Evolutionary conservation across 2,113 vertebrate genomes (phyloP), one percentile per base, ranked within the genome.

Genomic region (Pristiophorus japonicus): DNA sequence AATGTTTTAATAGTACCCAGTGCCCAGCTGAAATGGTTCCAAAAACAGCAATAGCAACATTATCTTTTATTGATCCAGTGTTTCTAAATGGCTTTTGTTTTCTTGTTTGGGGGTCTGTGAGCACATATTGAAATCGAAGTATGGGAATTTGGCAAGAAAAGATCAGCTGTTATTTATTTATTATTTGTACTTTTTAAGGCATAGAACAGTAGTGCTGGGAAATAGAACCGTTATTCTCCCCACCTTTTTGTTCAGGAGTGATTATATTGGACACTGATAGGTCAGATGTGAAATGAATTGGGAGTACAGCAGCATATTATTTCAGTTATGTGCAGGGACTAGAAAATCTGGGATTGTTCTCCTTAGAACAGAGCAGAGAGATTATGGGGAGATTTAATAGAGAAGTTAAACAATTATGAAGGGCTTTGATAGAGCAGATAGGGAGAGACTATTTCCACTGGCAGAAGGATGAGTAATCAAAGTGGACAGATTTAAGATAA

Each of bases 21-120:
- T 67, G 65, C 92, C 65, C 45, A 70, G 42, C 66, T 73, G 65
- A 70, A 70, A 70, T 94, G 65, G 93, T 70, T 67, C 66, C 93
- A 94, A 34, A 30, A 94, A 12, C 20, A 94, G 65, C 65, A 51
- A 24, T 87, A 7, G 45, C 45, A 70, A 47, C 42, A 51, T 94
- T 73, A 51, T 70, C 66, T 94, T 93, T 73, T 16, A 51, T 47
- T 47, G 66, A 94, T 94, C 45, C 42, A 70, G 20, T 4, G 22
- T 45, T 67, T 67, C 63, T 45, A 20, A 16, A 14, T 38, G 65
- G 65, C 10, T 47, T 67, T 70, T 66, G 63, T 93, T 93, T 38
- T 93, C 91, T 42, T 93, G n/a, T n/a, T 10, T 45, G 3, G 16
- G 27, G 27, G 73, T 27, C 78, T 45, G 42, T 84, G 38, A 22